Percentiles rank a stretch among this genome's conserved stretches.
phyloP scores from a whole-genome alignment of 2,113 vertebrate species.

The Ailurus styani region DNA sequence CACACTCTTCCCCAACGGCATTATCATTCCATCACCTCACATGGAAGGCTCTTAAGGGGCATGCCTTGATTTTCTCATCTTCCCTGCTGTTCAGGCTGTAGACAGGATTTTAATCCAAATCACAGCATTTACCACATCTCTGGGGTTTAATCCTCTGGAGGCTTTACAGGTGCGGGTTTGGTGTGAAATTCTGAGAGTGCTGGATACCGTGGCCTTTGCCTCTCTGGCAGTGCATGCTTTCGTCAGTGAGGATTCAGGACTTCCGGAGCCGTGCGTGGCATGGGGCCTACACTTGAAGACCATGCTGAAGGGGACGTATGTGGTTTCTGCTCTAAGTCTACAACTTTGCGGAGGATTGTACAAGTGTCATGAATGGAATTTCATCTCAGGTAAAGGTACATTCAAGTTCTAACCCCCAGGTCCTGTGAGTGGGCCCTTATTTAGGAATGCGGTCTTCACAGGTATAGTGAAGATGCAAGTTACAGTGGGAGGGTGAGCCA shows the following conservation, averaged over 20 bases:
- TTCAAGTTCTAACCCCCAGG: neutral
- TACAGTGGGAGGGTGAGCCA: neutral
- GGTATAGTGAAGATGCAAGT: neutral
- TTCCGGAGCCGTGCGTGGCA: neutral
- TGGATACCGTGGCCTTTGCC: neutral
- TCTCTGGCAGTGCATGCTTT: neutral
- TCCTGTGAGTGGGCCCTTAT: neutral
- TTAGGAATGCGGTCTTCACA: neutral
- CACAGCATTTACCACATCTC: neutral
- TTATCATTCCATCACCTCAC: no score
- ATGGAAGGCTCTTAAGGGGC: neutral
- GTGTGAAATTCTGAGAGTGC: neutral
- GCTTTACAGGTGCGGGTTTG: neutral
- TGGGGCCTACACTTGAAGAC: neutral
- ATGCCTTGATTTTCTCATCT: neutral
- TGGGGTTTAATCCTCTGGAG: no score
- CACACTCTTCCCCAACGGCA: fast-evolving
- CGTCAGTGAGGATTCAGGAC: neutral
- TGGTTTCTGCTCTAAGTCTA: neutral
- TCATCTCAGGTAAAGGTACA: neutral
- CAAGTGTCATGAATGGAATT: neutral
- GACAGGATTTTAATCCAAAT: neutral
- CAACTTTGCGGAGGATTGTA: fast-evolving
- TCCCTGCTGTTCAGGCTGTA: neutral
- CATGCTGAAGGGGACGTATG: neutral